phyloP scores from a whole-genome alignment of 2,888 invertebrate species.

The Caenorhabditis virilis region DNA sequence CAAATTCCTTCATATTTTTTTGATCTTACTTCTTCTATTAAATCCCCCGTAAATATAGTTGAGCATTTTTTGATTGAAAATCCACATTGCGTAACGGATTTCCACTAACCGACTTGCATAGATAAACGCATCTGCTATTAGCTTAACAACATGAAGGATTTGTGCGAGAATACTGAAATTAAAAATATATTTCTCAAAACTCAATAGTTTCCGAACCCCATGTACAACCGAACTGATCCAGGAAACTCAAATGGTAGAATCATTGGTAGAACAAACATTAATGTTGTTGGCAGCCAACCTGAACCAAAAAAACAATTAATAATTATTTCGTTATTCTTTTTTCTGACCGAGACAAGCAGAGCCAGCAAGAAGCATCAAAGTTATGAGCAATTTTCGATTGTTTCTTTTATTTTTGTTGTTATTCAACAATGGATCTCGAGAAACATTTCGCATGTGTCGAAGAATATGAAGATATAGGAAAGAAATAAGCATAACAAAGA shows the following conservation, averaged over 20 bases:
- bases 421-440: constrained; percentile 50
- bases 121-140: constrained; percentile 76
- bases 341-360: constrained; percentile 51
- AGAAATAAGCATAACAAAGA: constrained; percentile 53
- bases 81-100: constrained; percentile 71
- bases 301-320: constrained; percentile 4
- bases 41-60: neutral
- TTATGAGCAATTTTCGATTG: constrained; percentile 57
- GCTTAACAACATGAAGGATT: constrained; percentile 66
- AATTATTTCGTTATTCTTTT: neutral
- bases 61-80: constrained; percentile 32
- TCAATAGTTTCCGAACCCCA: constrained; percentile 15
- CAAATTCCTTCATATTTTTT: too few species aligned
- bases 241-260: constrained; percentile 11
- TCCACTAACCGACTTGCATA: constrained; percentile 77
- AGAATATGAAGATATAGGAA: constrained; percentile 61
- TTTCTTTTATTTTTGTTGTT: constrained; percentile 47
- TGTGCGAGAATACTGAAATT: constrained; percentile 50
- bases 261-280: constrained; percentile 47
- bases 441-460: constrained; percentile 54
- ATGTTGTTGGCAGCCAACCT: constrained; percentile 56
- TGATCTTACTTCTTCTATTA: too few species aligned
- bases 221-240: constrained; percentile 12
- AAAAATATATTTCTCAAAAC: constrained; percentile 5
- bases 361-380: constrained; percentile 59